Percentiles rank a stretch among this genome's conserved stretches.
Evolutionary conservation across 2,888 invertebrate species (phyloP).

Genomic region (Plagodis pulveraria): DNA sequence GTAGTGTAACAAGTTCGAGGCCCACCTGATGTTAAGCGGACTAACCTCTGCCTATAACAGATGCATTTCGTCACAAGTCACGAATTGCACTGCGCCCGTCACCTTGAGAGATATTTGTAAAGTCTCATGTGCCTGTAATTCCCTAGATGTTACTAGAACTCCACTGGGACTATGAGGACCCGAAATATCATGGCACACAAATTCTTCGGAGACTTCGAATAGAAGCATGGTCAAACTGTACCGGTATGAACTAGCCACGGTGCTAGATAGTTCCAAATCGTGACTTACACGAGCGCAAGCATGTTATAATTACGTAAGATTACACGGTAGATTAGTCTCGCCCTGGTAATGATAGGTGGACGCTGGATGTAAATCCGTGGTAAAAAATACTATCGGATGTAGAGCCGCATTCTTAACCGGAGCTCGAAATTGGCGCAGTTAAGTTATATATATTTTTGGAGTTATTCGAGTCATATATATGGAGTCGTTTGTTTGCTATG

Average conservation of each 20-base stretch:
- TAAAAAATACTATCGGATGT: constrained; percentile 47
- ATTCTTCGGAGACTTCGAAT: too few relatives aligned
- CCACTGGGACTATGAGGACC: too few relatives aligned
- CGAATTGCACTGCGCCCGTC: too few relatives aligned
- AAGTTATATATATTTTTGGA: constrained; percentile 9
- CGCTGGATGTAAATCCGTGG: constrained; percentile 46
- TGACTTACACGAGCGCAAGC: constrained; percentile 74
- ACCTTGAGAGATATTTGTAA: too few relatives aligned
- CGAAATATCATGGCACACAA: too few relatives aligned
- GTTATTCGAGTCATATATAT: constrained; percentile 1
- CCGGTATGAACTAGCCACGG: constrained; percentile 32
- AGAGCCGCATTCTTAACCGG: constrained; percentile 32
- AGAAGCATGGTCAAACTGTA: constrained; percentile 16
- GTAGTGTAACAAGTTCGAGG: too few relatives aligned
- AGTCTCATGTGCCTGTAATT: too few relatives aligned
- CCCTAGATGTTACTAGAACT: too few relatives aligned
- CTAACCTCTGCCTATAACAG: too few relatives aligned
- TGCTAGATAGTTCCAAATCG: constrained; percentile 74
- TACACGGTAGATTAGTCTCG: constrained; percentile 65
- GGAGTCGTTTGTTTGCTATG: too few relatives aligned
- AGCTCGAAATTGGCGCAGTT: constrained; percentile 27
- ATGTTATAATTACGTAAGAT: constrained; percentile 82
- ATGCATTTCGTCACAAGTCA: too few relatives aligned
- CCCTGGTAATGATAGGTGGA: constrained; percentile 66
- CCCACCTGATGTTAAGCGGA: too few relatives aligned